phyloP scores from a whole-genome alignment of 2,797 vertebrate species.

The Acipenser oxyrinchus region DNA sequence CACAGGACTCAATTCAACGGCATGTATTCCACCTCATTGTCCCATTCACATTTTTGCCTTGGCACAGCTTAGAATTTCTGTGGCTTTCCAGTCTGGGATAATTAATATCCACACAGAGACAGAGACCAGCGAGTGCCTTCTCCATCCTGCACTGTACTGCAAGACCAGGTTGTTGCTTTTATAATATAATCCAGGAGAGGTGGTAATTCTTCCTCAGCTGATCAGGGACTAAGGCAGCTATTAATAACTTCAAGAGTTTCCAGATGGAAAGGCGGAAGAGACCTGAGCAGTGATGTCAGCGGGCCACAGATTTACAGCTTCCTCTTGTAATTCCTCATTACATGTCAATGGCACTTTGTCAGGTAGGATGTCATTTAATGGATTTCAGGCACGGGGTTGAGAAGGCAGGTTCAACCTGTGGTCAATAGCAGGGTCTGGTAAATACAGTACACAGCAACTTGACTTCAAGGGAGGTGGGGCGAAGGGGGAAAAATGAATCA shows the following conservation, averaged over 20 bases:
- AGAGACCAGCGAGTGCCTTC: too few relatives aligned
- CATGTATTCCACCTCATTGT: too few relatives aligned
- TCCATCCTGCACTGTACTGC: too few relatives aligned
- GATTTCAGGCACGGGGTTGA: constrained; percentile 9
- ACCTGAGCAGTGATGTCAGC: background rate
- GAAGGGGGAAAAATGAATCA: too few relatives aligned
- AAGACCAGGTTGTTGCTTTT: too few relatives aligned
- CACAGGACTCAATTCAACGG: too few relatives aligned
- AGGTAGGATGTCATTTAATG: background rate
- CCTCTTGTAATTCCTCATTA: background rate
- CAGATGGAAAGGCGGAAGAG: background rate
- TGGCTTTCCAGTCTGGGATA: too few relatives aligned
- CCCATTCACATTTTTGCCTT: too few relatives aligned
- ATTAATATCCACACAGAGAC: too few relatives aligned
- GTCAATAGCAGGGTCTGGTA: background rate
- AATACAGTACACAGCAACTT: too few relatives aligned
- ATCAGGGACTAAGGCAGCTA: constrained; percentile 12
- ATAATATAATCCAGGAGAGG: background rate
- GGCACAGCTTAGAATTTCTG: too few relatives aligned
- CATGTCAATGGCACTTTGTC: constrained; percentile 17
- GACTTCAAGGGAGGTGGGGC: too few relatives aligned
- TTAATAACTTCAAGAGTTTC: constrained; percentile 11
- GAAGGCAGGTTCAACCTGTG: constrained; percentile 1
- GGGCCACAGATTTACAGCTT: constrained; percentile 2
- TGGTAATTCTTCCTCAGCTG: constrained; percentile 15